These are phyloP conservation scores for Nothocercus nigrocapillus DNA, from an alignment of 2,113 vertebrate species.

Conservation along the genomic window DNA sequence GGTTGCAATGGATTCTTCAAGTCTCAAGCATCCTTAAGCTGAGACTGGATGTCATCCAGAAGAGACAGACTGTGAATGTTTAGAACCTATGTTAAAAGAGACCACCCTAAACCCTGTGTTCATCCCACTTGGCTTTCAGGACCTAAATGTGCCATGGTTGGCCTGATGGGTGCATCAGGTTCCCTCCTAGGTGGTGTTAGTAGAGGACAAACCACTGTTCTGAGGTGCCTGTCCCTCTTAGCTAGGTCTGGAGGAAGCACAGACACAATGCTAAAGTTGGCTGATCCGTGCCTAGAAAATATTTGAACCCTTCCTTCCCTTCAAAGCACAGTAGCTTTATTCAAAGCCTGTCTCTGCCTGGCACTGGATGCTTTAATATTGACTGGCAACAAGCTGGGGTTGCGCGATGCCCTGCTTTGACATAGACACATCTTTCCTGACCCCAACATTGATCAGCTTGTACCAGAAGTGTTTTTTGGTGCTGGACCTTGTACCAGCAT, in stretches of 20 bases:
- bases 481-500: not conserved
- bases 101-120: not conserved
- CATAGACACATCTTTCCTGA: not conserved
- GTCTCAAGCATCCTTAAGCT: not conserved
- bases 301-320: not conserved
- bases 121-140: not conserved
- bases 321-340: not conserved
- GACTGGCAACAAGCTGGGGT: rapidly evolving
- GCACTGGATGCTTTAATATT: not conserved
- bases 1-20: not conserved
- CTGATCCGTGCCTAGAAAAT: not conserved
- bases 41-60: not conserved
- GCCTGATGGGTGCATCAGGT: not conserved
- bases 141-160: too few species aligned
- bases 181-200: not conserved
- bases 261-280: not conserved
- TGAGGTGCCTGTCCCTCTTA: not conserved
- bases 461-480: not conserved
- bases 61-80: not conserved
- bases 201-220: not conserved
- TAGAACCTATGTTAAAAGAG: not conserved
- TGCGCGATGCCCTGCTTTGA: not conserved
- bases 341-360: not conserved
- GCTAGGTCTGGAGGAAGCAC: not conserved
- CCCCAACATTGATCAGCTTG: not conserved